Percentiles rank a stretch among this genome's conserved stretches.
phyloP scores from a whole-genome alignment of 2,888 invertebrate genomes.

The Heliconius ismenius region DNA sequence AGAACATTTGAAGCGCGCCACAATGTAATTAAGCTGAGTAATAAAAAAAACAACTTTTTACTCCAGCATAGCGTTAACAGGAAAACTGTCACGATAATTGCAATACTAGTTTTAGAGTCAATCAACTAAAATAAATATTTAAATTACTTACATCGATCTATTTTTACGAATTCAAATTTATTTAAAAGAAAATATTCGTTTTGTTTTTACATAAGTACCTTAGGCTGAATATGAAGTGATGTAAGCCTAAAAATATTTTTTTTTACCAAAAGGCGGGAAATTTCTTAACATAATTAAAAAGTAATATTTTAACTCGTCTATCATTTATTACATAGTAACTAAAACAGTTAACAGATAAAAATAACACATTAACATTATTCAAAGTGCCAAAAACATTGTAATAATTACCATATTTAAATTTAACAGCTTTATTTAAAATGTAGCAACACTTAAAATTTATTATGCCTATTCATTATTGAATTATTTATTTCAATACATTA shows the following conservation, averaged over 20 bases:
- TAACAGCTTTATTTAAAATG: conserved; percentile 24
- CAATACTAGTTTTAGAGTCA: conserved; percentile 20
- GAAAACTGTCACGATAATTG: conserved; percentile 24
- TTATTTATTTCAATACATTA: neutral
- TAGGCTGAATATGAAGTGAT: neutral
- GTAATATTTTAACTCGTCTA: neutral
- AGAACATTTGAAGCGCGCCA: conserved; percentile 1
- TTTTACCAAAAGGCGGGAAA: neutral
- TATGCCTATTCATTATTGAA: conserved; percentile 5
- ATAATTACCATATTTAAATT: conserved; percentile 25
- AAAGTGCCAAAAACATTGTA: conserved; percentile 25
- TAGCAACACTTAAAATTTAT: conserved; percentile 18
- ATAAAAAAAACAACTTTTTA: conserved; percentile 29
- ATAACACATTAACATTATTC: conserved; percentile 23
- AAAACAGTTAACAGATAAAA: conserved; percentile 4
- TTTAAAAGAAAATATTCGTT: neutral
- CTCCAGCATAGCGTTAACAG: conserved; percentile 11
- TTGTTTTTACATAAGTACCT: neutral
- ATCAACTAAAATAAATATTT: conserved; percentile 20
- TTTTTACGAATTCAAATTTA: too few species aligned
- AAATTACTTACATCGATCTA: neutral
- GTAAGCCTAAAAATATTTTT: neutral
- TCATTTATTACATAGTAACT: conserved; percentile 2
- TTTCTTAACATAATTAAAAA: neutral
- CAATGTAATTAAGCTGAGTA: conserved; percentile 14